phyloP scores from a whole-genome alignment of 2,888 invertebrate genomes.

The Andricus curvator region DNA sequence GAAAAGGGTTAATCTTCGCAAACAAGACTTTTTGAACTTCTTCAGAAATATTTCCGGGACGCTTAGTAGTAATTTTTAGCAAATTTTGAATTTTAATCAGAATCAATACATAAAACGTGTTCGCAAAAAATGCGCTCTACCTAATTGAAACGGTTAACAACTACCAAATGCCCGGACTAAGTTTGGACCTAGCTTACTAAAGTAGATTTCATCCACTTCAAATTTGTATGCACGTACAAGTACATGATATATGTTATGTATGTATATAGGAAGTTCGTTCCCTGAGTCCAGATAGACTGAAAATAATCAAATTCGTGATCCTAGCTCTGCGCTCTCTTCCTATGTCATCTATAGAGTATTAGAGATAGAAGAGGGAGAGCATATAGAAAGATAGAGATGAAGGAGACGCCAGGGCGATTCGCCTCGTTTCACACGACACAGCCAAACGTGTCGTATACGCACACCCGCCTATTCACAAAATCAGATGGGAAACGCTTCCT shows the following conservation, averaged over 20 bases:
- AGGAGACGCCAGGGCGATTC: conserved; percentile 57
- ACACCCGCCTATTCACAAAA: conserved; percentile 63
- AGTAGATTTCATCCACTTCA: neutral
- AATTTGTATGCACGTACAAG: conserved; percentile 20
- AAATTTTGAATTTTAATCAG: too few relatives aligned
- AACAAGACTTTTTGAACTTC: too few relatives aligned
- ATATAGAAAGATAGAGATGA: conserved; percentile 1
- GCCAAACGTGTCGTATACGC: conserved; percentile 49
- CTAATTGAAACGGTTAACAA: too few relatives aligned
- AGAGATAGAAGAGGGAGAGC: conserved; percentile 27
- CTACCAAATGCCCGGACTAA: too few relatives aligned
- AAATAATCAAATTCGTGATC: conserved; percentile 37
- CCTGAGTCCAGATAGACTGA: conserved; percentile 15
- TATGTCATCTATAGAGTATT: conserved; percentile 50
- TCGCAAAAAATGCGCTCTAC: too few relatives aligned
- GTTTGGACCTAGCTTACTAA: neutral
- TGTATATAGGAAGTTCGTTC: conserved; percentile 5
- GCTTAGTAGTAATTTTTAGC: too few relatives aligned
- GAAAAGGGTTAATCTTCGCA: too few relatives aligned
- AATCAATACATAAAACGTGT: too few relatives aligned
- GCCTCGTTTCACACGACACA: conserved; percentile 64
- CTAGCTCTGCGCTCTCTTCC: conserved; percentile 41
- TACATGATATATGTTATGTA: neutral
- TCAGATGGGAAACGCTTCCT: conserved; percentile 71
- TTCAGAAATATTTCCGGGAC: too few relatives aligned